A percentile compares a stretch with the other conserved stretches of the same genome.
phyloP scores from a whole-genome alignment of 1,140 invertebrate species.

The Aphaenogaster floridana region DNA sequence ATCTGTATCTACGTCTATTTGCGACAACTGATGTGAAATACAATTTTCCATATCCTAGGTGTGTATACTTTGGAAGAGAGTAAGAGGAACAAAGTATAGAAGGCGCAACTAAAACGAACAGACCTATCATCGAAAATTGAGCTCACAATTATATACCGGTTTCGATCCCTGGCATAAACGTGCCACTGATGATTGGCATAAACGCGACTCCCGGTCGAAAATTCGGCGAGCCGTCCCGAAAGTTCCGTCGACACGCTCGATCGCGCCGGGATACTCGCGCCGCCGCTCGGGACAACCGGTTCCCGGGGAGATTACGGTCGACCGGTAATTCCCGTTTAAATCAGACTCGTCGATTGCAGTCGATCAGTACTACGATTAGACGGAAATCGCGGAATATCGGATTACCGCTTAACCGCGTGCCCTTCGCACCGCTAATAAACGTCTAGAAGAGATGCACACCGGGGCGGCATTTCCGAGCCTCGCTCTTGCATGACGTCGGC shows the following conservation, averaged over 20 bases:
- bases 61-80: background rate
- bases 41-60: background rate
- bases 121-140: constrained; percentile 24
- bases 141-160: constrained; percentile 30
- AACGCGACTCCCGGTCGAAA: constrained; percentile 22
- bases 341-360: constrained; percentile 52
- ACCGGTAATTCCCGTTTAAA: constrained; percentile 56
- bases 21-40: background rate
- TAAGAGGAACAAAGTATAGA: background rate
- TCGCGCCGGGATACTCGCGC: constrained; percentile 21
- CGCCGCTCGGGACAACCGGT: constrained; percentile 48
- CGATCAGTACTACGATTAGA: constrained; percentile 39
- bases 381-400: constrained; percentile 57
- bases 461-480: background rate
- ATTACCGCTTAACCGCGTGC: constrained; percentile 37
- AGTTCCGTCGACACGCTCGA: constrained; percentile 39
- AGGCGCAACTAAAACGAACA: background rate
- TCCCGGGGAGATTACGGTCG: constrained; percentile 14
- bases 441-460: background rate
- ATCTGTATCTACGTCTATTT: background rate
- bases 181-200: constrained; percentile 10
- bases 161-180: background rate
- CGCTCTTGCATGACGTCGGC: constrained; percentile 22
- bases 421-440: constrained; percentile 11
- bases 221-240: constrained; percentile 29